phyloP scores from a whole-genome alignment of 2,113 vertebrate species.

The Nannobrachium achirus region DNA sequence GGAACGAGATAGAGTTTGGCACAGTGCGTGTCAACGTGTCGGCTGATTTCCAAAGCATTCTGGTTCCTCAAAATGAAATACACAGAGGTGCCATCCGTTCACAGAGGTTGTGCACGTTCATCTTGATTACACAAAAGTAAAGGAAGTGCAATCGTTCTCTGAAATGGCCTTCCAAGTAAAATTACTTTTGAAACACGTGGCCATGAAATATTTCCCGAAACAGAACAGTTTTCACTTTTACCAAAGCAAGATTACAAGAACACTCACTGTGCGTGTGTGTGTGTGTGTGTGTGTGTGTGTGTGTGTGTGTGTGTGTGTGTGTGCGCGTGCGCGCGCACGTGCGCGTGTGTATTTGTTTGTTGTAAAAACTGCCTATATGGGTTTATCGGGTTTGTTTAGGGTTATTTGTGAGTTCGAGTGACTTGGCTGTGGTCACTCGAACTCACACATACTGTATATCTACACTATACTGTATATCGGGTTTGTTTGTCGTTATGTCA shows the following conservation, averaged over 20 bases:
- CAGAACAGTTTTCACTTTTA: conserved; percentile 26
- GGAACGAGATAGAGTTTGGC: background rate
- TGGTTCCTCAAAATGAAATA: background rate
- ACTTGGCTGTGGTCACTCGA: too few relatives aligned
- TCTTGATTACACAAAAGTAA: background rate
- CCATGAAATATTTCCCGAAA: conserved; percentile 13
- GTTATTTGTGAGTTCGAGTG: too few relatives aligned
- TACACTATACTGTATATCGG: too few relatives aligned
- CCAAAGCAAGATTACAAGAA: background rate
- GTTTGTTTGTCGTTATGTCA: background rate
- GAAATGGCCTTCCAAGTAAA: background rate
- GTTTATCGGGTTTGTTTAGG: too few relatives aligned
- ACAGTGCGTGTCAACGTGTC: too few relatives aligned
- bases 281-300: background rate
- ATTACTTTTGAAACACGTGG: conserved; percentile 32
- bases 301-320: conserved; percentile 3
- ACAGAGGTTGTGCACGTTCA: too few relatives aligned
- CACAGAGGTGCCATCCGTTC: too few relatives aligned
- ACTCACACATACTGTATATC: too few relatives aligned
- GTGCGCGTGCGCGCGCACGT: conserved; percentile 14
- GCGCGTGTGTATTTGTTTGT: conserved; percentile 13
- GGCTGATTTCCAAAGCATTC: too few relatives aligned
- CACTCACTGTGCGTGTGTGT: too few relatives aligned
- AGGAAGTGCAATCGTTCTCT: background rate
- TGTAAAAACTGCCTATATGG: background rate